phyloP scores from a whole-genome alignment of 2,113 vertebrate species.

The Neopipo cinnamomea region DNA sequence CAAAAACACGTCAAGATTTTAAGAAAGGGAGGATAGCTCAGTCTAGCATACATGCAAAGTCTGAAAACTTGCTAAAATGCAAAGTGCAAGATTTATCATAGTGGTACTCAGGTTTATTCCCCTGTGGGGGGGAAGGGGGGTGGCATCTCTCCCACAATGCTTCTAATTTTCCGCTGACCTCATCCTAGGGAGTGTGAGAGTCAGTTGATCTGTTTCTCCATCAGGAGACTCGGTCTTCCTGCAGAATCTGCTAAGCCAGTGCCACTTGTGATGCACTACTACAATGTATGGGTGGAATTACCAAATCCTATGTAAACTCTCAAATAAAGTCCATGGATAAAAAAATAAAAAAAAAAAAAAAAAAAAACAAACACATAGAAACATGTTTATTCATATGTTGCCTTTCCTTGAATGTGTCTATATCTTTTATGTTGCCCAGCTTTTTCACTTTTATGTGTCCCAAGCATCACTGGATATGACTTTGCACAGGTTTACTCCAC shows the following conservation, averaged over 20 bases:
- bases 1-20: not conserved
- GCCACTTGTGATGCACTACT: not conserved
- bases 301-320: not conserved
- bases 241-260: not conserved
- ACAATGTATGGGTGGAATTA: not conserved
- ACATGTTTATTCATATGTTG: not conserved
- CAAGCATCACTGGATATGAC: not conserved
- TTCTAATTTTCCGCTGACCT: not conserved
- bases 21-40: not conserved
- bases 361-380: not conserved
- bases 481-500: not conserved
- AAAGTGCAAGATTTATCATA: not conserved
- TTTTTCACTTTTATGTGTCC: not conserved
- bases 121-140: not conserved
- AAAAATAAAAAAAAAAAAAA: not conserved
- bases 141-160: not conserved
- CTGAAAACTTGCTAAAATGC: not conserved
- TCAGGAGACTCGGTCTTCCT: not conserved
- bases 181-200: not conserved
- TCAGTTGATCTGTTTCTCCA: not conserved
- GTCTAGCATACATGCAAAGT: not conserved
- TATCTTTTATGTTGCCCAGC: no score
- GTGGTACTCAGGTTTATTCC: not conserved
- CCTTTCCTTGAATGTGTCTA: not conserved
- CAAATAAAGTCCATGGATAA: not conserved